Evolutionary conservation across 2,888 invertebrate genomes (phyloP).

Genomic region (Scrobipalpa costella): DNA sequence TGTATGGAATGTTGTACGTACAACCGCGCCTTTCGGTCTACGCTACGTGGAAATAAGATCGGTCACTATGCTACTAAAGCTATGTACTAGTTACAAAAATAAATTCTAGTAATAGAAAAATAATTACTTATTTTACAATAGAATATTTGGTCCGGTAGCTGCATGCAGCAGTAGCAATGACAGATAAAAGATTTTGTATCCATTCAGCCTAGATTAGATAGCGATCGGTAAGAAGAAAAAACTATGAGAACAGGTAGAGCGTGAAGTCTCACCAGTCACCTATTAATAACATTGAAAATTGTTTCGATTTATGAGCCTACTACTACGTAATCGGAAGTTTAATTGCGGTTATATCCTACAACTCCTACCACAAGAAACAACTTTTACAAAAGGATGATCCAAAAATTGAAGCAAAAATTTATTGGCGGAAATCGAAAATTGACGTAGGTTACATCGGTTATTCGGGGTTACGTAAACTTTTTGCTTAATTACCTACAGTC

Average conservation of each 20-base stretch:
- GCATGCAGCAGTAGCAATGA: not conserved
- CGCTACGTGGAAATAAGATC: not conserved
- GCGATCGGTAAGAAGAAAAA: not conserved
- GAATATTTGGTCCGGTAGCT: not conserved
- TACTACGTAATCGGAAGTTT: not conserved
- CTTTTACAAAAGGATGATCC: constrained; percentile 2
- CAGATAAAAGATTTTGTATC: not conserved
- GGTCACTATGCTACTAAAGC: not conserved
- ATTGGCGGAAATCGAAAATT: constrained; percentile 63
- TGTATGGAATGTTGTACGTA: constrained; percentile 41
- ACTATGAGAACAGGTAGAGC: not conserved
- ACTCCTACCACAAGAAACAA: not conserved
- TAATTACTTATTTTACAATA: not conserved
- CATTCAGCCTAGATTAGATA: not conserved
- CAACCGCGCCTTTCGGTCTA: constrained; percentile 31
- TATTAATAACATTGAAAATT: not conserved
- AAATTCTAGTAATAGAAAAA: not conserved
- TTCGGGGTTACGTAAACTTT: constrained; percentile 69
- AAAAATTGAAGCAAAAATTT: constrained; percentile 32
- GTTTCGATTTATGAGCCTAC: not conserved
- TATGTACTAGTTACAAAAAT: not conserved
- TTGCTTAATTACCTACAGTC: constrained; percentile 73
- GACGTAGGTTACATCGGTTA: constrained; percentile 65
- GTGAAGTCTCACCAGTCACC: not conserved
- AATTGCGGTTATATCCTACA: not conserved